A percentile compares a stretch with the other conserved stretches of the same genome.
Conservation (phyloP, 2,888 invertebrate genomes). For the Pecten maximus region DNA sequence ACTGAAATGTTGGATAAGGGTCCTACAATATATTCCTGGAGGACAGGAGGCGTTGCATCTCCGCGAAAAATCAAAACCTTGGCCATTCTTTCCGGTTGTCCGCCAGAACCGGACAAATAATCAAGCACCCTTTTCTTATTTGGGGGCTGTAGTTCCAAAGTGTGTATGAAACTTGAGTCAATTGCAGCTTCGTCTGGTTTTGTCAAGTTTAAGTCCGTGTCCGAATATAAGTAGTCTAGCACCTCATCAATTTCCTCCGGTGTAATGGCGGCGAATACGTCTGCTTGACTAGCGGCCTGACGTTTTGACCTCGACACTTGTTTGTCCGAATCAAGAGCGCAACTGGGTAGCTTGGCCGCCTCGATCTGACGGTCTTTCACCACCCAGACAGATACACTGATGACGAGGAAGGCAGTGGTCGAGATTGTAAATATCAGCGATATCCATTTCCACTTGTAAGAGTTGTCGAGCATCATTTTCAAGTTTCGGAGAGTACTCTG, state of each 20-base stretch:
- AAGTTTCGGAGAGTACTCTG: constrained; percentile 37
- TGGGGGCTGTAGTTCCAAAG: constrained; percentile 72
- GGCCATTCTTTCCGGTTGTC: constrained; percentile 68
- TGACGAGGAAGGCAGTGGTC: constrained; percentile 43
- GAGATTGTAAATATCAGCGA: constrained; percentile 47
- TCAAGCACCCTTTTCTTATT: constrained; percentile 67
- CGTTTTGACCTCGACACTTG: not conserved
- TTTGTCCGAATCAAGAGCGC: not conserved
- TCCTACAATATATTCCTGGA: constrained; percentile 76
- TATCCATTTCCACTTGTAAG: constrained; percentile 52
- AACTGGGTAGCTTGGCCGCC: not conserved
- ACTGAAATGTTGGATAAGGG: constrained; percentile 66
- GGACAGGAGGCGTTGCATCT: constrained; percentile 66
- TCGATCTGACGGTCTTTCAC: constrained; percentile 36
- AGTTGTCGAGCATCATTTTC: constrained; percentile 42
- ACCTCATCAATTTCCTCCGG: constrained; percentile 66
- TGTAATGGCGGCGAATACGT: constrained; percentile 70
- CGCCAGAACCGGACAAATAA: constrained; percentile 63
- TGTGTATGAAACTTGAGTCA: constrained; percentile 71
- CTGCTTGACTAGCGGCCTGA: constrained; percentile 38
- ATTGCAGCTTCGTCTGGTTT: constrained; percentile 61
- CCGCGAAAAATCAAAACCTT: constrained; percentile 73
- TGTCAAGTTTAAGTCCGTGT: constrained; percentile 61
- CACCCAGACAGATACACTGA: constrained; percentile 36
- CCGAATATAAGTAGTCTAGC: constrained; percentile 61